Base-by-base conservation (phyloP, 1,140 invertebrate genomes). In the Zaprionus gabonicus region DNA sequence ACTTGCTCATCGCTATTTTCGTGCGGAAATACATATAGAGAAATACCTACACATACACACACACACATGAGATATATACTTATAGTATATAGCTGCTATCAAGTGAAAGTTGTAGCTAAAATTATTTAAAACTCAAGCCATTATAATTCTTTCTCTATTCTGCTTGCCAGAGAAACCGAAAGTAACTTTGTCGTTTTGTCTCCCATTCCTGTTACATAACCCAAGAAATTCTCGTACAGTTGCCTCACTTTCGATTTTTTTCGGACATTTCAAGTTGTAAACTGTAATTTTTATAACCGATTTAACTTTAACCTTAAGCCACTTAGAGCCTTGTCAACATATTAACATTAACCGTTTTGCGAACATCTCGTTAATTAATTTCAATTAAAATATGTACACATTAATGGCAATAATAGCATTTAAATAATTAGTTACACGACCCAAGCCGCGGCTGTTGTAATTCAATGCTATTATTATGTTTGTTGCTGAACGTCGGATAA, bases 1-100 rank as follows among this genome's bases (percentile, higher is more conserved):
- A 85, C 76, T 85, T 82, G 80, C 82, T 87, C 84, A 87, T 87
- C 85, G 81, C 85, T 87, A 87, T 87, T 87, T 87, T 87, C 49
- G 84, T 88, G 68, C 78, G 81, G 74, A 83, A 82, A 82, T 76
- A 71, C 79, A 71, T 65, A 79, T 17, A 51, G 55, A 44, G 23
- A 36, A 60, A 23, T n/a, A 23, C 10, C 9, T 23, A 25, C 56
- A 55, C 49, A 49, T 10, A 53, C 44, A n/a, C 12, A 36, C 20
- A 55, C 38, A 58, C 69, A 79, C 56, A 56, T 71, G 56, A 53
- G 41, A 44, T 20, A 28, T 38, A 41, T 31, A 41, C 36, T 31
- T 44, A 27, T 55, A 53, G 23, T 60, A 28, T 71, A 38, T 55
- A 69, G 65, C 67, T 60, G 57, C 38, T 56, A 28, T 49, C 23